phyloP scores from a whole-genome alignment of 2,888 invertebrate genomes.

The Petrophora chlorosata region DNA sequence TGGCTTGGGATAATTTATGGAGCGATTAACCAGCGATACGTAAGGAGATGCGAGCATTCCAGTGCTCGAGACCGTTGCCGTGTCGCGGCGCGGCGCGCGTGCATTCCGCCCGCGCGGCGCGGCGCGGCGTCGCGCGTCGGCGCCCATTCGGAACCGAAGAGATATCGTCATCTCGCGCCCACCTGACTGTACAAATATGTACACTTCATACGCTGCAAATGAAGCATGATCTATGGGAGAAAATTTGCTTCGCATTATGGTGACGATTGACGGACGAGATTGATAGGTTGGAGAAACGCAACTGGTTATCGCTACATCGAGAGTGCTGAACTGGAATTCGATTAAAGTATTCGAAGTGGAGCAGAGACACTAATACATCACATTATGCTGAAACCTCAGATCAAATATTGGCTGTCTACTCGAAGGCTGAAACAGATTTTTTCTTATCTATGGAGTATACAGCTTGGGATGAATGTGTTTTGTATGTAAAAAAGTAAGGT shows the following conservation, averaged over 20 bases:
- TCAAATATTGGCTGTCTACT: no score
- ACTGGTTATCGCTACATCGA: background rate
- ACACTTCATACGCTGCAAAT: constrained; percentile 39
- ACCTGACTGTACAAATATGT: constrained; percentile 32
- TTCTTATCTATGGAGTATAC: no score
- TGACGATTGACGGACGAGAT: background rate
- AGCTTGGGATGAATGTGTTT: no score
- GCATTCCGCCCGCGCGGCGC: constrained; percentile 76
- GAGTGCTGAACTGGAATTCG: no score
- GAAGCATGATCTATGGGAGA: constrained; percentile 18
- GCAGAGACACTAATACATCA: no score
- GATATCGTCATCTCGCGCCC: constrained; percentile 53
- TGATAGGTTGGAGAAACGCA: background rate
- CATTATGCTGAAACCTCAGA: no score
- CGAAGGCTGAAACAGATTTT: no score
- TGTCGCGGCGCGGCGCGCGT: constrained; percentile 67
- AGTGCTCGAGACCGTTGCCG: constrained; percentile 52
- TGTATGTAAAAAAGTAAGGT: no score
- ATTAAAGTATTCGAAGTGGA: no score
- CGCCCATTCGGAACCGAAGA: constrained; percentile 75
- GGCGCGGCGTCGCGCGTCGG: constrained; percentile 69
- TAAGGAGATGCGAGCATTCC: constrained; percentile 56
- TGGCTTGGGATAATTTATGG: constrained; percentile 25
- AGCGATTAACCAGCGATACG: constrained; percentile 32
- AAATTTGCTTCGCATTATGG: constrained; percentile 9